phyloP scores from a whole-genome alignment of 2,113 vertebrate species.

The Anarhynchus alexandrinus region DNA sequence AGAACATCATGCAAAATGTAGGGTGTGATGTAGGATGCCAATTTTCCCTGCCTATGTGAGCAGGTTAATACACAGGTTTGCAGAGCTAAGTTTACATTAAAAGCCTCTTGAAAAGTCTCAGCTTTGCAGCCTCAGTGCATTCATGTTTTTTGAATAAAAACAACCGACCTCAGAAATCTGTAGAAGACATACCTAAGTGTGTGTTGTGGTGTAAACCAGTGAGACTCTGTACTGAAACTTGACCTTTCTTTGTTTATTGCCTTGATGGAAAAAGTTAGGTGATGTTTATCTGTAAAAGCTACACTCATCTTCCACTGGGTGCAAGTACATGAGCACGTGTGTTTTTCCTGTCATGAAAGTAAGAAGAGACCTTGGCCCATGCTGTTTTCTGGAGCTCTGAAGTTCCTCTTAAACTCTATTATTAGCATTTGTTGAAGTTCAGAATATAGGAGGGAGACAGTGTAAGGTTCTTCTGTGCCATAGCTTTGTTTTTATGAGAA shows the following conservation, averaged over 20 bases:
- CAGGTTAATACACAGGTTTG: background rate
- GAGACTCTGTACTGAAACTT: background rate
- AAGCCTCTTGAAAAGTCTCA: background rate
- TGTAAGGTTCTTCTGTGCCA: background rate
- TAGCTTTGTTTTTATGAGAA: background rate
- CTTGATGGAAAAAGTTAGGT: background rate
- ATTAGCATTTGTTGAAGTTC: background rate
- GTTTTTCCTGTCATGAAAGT: background rate
- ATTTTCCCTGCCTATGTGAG: background rate
- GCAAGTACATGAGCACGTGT: accelerated
- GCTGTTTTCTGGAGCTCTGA: background rate
- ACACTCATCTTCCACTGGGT: background rate
- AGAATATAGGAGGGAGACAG: background rate
- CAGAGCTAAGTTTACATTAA: background rate
- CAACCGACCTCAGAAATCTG: background rate
- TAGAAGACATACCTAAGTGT: background rate
- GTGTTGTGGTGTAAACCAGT: background rate
- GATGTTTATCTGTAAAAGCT: background rate
- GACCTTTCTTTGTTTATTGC: background rate
- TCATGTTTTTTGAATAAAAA: background rate
- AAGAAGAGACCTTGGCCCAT: background rate
- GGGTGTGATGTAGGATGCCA: too few relatives aligned
- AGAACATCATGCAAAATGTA: too few relatives aligned
- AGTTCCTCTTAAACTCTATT: background rate
- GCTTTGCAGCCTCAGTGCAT: background rate